Percentiles rank a stretch among this genome's conserved stretches.
Evolutionary conservation across 2,888 invertebrate species (phyloP).

Genomic region (Epirrita christyi): DNA sequence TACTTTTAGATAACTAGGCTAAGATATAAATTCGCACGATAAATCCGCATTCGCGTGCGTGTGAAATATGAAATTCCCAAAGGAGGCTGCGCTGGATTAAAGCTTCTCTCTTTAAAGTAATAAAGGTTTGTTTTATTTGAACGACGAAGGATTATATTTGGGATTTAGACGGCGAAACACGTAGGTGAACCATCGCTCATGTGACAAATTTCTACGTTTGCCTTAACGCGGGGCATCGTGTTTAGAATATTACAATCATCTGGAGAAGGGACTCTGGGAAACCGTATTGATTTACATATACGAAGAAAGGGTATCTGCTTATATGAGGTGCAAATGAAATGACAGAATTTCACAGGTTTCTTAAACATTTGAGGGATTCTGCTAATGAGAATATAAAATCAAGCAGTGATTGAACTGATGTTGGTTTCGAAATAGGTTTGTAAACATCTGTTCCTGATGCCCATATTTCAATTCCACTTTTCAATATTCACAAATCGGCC

Average conservation of each 20-base stretch:
- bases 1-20: constrained; percentile 71
- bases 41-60: constrained; percentile 64
- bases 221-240: constrained; percentile 81
- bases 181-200: constrained; percentile 85
- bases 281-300: constrained; percentile 78
- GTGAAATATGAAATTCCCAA: constrained; percentile 74
- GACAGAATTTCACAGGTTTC: constrained; percentile 25
- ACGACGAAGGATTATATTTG: constrained; percentile 77
- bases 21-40: constrained; percentile 79
- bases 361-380: constrained; percentile 15
- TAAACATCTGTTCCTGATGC: background rate
- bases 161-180: constrained; percentile 81
- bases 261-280: constrained; percentile 61
- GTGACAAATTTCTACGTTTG: constrained; percentile 85
- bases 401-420: background rate
- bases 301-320: constrained; percentile 46
- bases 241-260: constrained; percentile 83
- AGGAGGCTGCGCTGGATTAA: constrained; percentile 72
- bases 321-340: constrained; percentile 48
- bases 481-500: constrained; percentile 11
- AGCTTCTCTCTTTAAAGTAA: constrained; percentile 81
- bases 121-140: constrained; percentile 84
- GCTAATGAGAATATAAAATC: background rate
- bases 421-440: background rate
- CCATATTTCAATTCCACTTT: background rate